A percentile compares a stretch with the other conserved stretches of the same genome.
These are phyloP conservation scores for Scelioninae gen. 2 DNA, from an alignment of 2,888 invertebrate species.

Conservation along the genomic window DNA sequence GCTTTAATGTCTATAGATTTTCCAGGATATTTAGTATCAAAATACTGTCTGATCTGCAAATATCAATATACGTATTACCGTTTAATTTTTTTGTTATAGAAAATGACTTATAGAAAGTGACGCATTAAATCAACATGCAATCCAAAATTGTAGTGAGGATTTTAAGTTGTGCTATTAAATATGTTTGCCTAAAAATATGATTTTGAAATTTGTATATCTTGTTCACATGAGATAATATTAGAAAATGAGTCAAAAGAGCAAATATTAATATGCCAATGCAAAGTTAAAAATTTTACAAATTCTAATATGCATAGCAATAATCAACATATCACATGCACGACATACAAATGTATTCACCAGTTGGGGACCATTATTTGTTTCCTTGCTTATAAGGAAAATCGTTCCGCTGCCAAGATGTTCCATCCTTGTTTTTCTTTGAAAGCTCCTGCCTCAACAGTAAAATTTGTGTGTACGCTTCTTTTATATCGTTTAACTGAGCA, in stretches of 20 bases:
- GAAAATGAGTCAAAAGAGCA: no score
- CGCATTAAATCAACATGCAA: no score
- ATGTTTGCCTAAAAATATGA: not conserved
- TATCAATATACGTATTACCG: not conserved
- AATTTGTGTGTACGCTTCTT: not conserved
- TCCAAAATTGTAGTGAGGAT: no score
- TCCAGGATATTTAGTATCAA: not conserved
- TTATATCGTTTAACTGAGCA: not conserved
- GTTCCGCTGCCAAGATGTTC: not conserved
- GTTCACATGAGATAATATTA: no score
- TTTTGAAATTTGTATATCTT: no score
- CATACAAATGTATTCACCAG: no score
- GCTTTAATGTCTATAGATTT: not conserved
- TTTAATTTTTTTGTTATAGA: not conserved
- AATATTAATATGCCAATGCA: no score
- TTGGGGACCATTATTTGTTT: not conserved
- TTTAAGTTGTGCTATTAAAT: not conserved
- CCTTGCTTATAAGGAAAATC: constrained; percentile 4
- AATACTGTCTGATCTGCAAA: not conserved
- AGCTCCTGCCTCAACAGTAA: not conserved
- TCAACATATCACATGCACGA: no score
- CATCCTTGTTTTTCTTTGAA: not conserved
- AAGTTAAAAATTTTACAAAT: no score
- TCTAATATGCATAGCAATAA: not conserved
- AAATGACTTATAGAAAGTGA: not conserved